Evolutionary conservation across 2,797 vertebrate genomes (phyloP), one percentile per base, ranked within the genome.

Genomic region (Typhlichthys subterraneus): DNA sequence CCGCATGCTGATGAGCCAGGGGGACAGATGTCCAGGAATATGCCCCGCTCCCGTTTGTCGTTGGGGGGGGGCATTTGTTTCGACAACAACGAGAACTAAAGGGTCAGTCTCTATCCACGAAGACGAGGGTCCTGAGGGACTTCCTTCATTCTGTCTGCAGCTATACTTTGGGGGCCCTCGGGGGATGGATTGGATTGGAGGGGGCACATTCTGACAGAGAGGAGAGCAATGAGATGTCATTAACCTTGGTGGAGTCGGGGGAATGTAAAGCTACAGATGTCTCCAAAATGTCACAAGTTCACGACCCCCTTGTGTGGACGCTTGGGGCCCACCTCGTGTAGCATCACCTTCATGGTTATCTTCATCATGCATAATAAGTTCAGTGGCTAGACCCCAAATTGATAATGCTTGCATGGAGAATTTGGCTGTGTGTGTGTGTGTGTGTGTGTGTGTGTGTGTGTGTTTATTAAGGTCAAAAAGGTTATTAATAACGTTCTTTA

Each of bases 1-100:
- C 80, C 87, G 88, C 87, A 88, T 90, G 83, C 65, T 85, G 86
- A 90, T 90, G 83, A 86, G 84, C 64, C 59, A 42, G 10, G 10
- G 48, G 76, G 81, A 78, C 86, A 88, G 86, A 86, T 88, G 86
- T 86, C 84, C 81, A 80, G 75, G 58, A 67, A 87, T 80, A 82
- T 81, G 69, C 29, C 13, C 58, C 45, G 47, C 80, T 49, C 70
- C 60, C 52, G 47, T 47, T 48, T 62, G 64, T 70, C 70, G 23
- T 23, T 23, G 23, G 23, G 23, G 19, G 72, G 79, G 66, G 63
- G 45, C 12, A 1, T 29, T 56, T 77, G 79, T 84, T 83, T 77
- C 69, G 12, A 51, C 64, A 72, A 75, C 70, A 69, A 60, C 7
- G 15, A 52, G 23, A 51, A 38, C 31, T 49, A 67, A 11, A 38